These are phyloP conservation scores for Drosophila pullipes DNA, from an alignment of 2,888 invertebrate species.

Conservation along the genomic window DNA sequence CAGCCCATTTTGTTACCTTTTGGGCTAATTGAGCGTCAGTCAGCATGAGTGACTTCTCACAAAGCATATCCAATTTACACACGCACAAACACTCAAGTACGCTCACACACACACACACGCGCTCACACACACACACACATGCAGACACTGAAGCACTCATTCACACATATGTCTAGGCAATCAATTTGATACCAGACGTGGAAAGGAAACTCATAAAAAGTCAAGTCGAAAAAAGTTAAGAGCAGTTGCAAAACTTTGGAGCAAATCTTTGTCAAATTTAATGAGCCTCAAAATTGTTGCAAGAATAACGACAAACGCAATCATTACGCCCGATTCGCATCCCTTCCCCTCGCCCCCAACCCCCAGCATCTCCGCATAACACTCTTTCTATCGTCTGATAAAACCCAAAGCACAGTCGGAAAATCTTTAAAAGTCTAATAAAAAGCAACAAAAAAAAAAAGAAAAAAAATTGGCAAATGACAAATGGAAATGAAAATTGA, in stretches of 20 bases:
- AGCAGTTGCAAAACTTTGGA: constrained; percentile 55
- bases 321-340: constrained; percentile 5
- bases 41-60: constrained; percentile 42
- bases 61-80: constrained; percentile 58
- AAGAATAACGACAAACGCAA: constrained; percentile 33
- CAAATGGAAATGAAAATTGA: constrained; percentile 71
- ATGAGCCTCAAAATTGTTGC: constrained; percentile 75
- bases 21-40: constrained; percentile 47
- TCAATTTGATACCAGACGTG: constrained; percentile 66
- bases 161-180: constrained; percentile 49
- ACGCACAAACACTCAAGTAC: constrained; percentile 2
- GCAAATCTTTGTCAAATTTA: constrained; percentile 79
- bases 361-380: background rate
- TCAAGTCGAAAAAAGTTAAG: constrained; percentile 52
- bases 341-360: too few species aligned
- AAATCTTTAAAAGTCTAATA: constrained; percentile 55
- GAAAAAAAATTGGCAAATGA: constrained; percentile 20
- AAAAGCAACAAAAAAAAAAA: background rate
- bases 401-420: constrained; percentile 58
- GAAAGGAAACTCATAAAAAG: constrained; percentile 64
- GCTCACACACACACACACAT: background rate
- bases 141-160: background rate
- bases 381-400: constrained; percentile 27
- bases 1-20: constrained; percentile 36
- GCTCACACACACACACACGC: constrained; percentile 17